These are phyloP conservation scores for Indri indri DNA, from an alignment of 2,113 vertebrate genomes.

Conservation along the genomic window DNA sequence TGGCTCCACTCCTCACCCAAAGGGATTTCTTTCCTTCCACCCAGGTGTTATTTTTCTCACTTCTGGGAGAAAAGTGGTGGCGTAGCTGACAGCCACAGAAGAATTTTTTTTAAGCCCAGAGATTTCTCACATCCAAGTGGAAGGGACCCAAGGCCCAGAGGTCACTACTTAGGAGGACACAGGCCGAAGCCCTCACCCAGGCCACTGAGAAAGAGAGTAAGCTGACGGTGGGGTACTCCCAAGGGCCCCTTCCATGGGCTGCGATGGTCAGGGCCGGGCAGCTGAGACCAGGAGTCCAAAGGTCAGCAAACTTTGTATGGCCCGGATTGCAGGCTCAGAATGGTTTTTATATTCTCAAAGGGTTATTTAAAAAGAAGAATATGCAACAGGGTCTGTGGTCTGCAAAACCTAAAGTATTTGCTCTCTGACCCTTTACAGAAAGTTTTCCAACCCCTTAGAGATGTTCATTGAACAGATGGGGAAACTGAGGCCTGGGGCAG, in stretches of 20 bases:
- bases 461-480: neutral
- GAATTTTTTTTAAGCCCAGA: neutral
- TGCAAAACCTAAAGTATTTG: neutral
- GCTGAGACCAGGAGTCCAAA: neutral
- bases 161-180: neutral
- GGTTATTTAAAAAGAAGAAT: neutral
- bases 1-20: neutral
- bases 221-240: neutral
- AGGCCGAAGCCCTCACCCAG: neutral
- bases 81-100: neutral
- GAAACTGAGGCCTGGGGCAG: neutral
- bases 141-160: neutral
- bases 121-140: neutral
- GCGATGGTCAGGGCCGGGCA: neutral
- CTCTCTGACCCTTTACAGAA: neutral
- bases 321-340: neutral
- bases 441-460: neutral
- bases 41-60: neutral
- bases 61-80: neutral
- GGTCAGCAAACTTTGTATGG: neutral
- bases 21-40: neutral
- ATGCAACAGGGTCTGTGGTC: neutral
- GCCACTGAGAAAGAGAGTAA: neutral
- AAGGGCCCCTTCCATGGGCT: neutral
- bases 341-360: neutral